Evolutionary conservation across 1,140 invertebrate genomes (phyloP).

Genomic region (Drosophila virilis): DNA sequence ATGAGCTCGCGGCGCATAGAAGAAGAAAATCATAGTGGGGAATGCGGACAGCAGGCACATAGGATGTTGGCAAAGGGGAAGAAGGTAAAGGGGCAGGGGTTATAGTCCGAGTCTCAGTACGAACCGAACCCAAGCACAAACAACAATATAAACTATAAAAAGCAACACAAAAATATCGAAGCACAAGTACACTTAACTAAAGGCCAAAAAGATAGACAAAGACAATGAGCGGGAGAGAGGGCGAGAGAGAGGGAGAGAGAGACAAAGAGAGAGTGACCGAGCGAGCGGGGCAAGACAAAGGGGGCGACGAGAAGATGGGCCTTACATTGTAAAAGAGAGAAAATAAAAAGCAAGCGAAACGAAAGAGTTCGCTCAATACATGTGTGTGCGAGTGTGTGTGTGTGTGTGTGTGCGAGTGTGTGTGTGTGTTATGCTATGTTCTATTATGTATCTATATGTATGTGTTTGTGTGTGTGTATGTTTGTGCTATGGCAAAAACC

Average conservation of each 20-base stretch:
- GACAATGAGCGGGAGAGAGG: slow-evolving; percentile 8
- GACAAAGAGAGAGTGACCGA: slow-evolving; percentile 3
- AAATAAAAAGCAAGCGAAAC: slow-evolving; percentile 37
- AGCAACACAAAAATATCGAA: slow-evolving; percentile 75
- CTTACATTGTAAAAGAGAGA: slow-evolving; percentile 50
- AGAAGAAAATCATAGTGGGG: slow-evolving; percentile 8
- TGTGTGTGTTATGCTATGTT: slow-evolving; percentile 32
- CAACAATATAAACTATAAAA: slow-evolving; percentile 80
- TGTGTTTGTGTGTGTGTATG: background rate
- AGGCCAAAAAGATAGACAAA: slow-evolving; percentile 64
- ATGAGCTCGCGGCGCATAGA: slow-evolving; percentile 45
- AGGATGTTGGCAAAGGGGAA: background rate
- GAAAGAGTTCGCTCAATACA: slow-evolving; percentile 40
- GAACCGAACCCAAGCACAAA: slow-evolving; percentile 33
- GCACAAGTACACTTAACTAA: slow-evolving; percentile 72
- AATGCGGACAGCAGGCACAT: background rate
- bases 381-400: slow-evolving; percentile 3
- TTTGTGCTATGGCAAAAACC: slow-evolving; percentile 2
- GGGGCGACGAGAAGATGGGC: slow-evolving; percentile 5
- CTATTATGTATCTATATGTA: slow-evolving; percentile 10
- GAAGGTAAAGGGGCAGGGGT: background rate
- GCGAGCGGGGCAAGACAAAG: slow-evolving; percentile 12
- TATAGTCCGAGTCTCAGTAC: slow-evolving; percentile 43
- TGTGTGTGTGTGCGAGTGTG: slow-evolving; percentile 18
- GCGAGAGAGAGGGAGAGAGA: slow-evolving; percentile 2